Evolutionary conservation across 2,797 vertebrate genomes (phyloP).

Genomic region (Zenarchopterus dispar): DNA sequence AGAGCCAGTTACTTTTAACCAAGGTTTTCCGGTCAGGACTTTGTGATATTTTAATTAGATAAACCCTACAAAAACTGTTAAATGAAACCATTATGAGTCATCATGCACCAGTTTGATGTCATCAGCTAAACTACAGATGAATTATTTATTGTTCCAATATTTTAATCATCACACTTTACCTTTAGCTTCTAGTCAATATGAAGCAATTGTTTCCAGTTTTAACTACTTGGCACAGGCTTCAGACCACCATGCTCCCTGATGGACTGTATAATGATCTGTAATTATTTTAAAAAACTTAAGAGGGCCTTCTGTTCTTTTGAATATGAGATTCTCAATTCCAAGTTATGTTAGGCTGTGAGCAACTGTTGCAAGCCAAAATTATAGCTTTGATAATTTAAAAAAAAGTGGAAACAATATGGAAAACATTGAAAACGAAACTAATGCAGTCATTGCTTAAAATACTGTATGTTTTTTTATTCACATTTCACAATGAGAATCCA

Average conservation of each 20-base stretch:
- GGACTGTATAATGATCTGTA: constrained; percentile 63
- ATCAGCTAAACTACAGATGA: too few species aligned
- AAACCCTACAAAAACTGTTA: too few species aligned
- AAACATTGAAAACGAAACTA: constrained; percentile 65
- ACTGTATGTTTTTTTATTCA: too few species aligned
- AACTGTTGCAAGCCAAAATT: constrained; percentile 48
- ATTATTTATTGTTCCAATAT: too few species aligned
- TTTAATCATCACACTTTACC: not conserved
- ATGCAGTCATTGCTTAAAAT: too few species aligned
- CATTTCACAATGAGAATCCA: too few species aligned
- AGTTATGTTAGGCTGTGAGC: constrained; percentile 49
- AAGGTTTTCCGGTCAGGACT: too few species aligned
- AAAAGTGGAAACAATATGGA: constrained; percentile 58
- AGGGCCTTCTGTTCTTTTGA: constrained; percentile 40
- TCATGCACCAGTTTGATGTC: too few species aligned
- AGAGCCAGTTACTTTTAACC: too few species aligned
- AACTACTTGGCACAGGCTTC: constrained; percentile 37
- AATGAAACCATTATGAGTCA: too few species aligned
- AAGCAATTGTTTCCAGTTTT: constrained; percentile 25
- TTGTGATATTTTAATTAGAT: too few species aligned
- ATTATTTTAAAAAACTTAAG: constrained; percentile 66
- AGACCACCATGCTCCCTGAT: constrained; percentile 27
- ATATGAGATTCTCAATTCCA: constrained; percentile 29
- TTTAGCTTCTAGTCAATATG: constrained; percentile 52
- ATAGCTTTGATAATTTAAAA: too few species aligned